phyloP scores from a whole-genome alignment of 1,140 invertebrate species.

The Spodoptera litura region DNA sequence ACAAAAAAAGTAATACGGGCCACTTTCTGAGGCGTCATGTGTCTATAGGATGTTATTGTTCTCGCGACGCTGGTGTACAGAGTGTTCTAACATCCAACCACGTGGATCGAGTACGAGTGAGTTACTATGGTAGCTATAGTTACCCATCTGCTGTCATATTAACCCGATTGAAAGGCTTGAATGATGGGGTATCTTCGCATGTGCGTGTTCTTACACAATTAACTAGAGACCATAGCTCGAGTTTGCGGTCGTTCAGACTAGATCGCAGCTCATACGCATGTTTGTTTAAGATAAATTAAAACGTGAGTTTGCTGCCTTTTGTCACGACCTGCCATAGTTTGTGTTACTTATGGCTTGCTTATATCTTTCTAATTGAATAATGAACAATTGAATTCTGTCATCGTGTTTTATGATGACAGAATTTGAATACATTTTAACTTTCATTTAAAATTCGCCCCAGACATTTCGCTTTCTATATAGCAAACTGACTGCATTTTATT shows the following conservation, averaged over 20 bases:
- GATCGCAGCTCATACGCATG: not conserved
- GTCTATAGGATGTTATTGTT: conserved; percentile 37
- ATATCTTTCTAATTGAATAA: too few relatives aligned
- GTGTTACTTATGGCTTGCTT: too few relatives aligned
- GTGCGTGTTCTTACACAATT: conserved; percentile 30
- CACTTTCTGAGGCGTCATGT: conserved; percentile 9
- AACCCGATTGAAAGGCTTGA: conserved; percentile 24
- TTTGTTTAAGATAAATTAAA: not conserved
- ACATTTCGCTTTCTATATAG: not conserved
- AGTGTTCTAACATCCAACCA: not conserved
- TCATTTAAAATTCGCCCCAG: not conserved
- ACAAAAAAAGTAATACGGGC: conserved; percentile 27
- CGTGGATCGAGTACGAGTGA: conserved; percentile 20
- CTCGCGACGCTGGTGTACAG: not conserved
- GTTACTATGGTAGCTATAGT: not conserved
- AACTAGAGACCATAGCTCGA: not conserved
- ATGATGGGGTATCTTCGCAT: conserved; percentile 13
- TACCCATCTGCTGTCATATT: conserved; percentile 30
- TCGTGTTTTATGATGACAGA: too few relatives aligned
- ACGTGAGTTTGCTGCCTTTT: not conserved
- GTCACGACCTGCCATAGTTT: too few relatives aligned
- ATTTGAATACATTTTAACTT: not conserved
- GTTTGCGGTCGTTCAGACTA: conserved; percentile 3
- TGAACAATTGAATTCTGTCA: too few relatives aligned
- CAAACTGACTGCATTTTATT: not conserved